Evolutionary conservation across 2,797 vertebrate genomes (phyloP).

Genomic region (Enteromius trimaculatus): DNA sequence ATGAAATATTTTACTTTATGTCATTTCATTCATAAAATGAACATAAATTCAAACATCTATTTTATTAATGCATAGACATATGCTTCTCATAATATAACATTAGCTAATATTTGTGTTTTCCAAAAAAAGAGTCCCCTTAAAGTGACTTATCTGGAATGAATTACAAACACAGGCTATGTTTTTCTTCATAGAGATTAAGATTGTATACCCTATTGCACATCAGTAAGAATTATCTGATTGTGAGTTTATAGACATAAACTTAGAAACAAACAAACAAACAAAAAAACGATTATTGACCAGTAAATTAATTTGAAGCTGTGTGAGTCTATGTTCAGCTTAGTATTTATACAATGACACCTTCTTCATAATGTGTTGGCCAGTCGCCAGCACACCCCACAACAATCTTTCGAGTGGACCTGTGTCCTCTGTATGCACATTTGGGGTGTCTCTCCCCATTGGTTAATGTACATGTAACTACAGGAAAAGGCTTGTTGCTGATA

Average conservation of each 20-base stretch:
- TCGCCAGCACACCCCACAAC: slow-evolving; percentile 35
- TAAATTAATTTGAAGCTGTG: not conserved
- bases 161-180: too few species aligned
- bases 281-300: not conserved
- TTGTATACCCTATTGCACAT: not conserved
- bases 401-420: slow-evolving; percentile 35
- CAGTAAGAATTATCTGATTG: not conserved
- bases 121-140: too few species aligned
- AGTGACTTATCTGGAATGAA: not conserved
- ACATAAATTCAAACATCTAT: not conserved
- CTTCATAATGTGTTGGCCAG: slow-evolving; percentile 57
- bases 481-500: slow-evolving; percentile 44
- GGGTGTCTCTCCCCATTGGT: slow-evolving; percentile 37
- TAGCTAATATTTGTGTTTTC: not conserved
- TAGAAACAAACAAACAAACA: not conserved
- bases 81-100: not conserved
- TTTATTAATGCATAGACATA: not conserved
- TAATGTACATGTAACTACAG: slow-evolving; percentile 49
- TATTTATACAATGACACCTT: slow-evolving; percentile 30
- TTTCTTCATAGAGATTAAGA: too few species aligned
- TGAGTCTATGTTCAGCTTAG: not conserved
- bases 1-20: not conserved
- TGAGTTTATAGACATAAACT: not conserved
- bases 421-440: slow-evolving; percentile 46
- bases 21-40: not conserved